Evolutionary conservation across 1,140 invertebrate genomes (phyloP), one percentile per base, ranked within the genome.

Genomic region (Lethocerus indicus): DNA sequence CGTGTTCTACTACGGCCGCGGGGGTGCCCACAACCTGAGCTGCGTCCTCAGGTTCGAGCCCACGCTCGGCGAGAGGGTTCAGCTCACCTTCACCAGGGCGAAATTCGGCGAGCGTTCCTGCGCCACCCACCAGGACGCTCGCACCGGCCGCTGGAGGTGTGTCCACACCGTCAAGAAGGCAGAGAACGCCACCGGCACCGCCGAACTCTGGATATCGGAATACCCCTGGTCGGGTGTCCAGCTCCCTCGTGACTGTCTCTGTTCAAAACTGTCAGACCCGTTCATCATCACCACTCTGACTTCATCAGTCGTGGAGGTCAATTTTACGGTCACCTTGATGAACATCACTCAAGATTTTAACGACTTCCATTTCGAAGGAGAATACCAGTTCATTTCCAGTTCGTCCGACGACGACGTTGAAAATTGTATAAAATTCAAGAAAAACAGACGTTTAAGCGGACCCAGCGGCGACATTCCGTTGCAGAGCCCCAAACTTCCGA

Each of bases 1-100:
- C 57, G 83, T 86, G 16, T 87, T 87, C 65, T 76, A 84, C 56
- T 87, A 81, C 57, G 83, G 83, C 1, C 69, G 83, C 45, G 83
- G 84, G 2, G 84, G 84, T 1, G 71, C 79, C 9, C 71, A 74
- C 55, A 81, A 84, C 61, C 60, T 87, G 25, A 81, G 71, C 49
- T 87, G 83, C 60, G 67, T 76, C 28, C 77, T 84, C 59, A 73
- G 77, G 58, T 86, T 87, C 59, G 76, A 80, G 64, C 74, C 75
- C 0, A 72, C 71, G 47, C 63, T 70, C n/a, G 70, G 75, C 26
- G 75, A 83, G 60, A 65, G 75, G 56, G 70, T 81, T 41, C 72
- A 75, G 60, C 60, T 81, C 37, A 74, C 73, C 7, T 75, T 84
- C 51, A 71, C 67, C 0, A 74, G 68, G 57, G 75, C 75, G 0